phyloP scores from a whole-genome alignment of 2,797 vertebrate species.

The Pygocentrus nattereri region DNA sequence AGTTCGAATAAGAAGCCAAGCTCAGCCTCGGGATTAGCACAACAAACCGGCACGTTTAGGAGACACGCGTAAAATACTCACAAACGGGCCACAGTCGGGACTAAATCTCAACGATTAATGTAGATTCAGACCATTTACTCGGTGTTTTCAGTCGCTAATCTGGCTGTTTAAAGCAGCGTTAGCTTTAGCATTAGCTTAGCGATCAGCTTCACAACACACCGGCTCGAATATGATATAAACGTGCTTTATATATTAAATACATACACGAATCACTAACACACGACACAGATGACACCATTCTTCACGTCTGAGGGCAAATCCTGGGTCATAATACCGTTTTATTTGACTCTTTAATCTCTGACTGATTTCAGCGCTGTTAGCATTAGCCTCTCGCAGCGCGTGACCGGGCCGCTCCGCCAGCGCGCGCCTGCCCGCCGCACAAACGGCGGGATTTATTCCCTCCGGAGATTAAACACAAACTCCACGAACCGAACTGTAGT shows the following conservation, averaged over 20 bases:
- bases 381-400: slow-evolving; percentile 8
- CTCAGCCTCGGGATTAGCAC: neutral
- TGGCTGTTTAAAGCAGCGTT: neutral
- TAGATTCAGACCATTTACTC: neutral
- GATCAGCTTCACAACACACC: neutral
- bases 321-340: neutral
- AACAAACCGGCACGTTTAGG: neutral
- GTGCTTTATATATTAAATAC: neutral
- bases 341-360: neutral
- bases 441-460: neutral
- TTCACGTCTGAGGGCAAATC: no score
- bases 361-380: neutral
- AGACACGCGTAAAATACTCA: neutral
- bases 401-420: slow-evolving; percentile 9
- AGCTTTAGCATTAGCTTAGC: neutral
- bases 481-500: neutral
- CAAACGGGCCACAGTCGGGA: neutral
- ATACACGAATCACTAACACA: neutral
- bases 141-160: neutral
- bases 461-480: neutral
- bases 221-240: neutral
- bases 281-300: neutral
- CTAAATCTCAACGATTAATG: neutral
- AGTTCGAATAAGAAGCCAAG: no score
- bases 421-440: neutral